Conservation (phyloP, 2,888 invertebrate genomes). For the Blera fallax region DNA sequence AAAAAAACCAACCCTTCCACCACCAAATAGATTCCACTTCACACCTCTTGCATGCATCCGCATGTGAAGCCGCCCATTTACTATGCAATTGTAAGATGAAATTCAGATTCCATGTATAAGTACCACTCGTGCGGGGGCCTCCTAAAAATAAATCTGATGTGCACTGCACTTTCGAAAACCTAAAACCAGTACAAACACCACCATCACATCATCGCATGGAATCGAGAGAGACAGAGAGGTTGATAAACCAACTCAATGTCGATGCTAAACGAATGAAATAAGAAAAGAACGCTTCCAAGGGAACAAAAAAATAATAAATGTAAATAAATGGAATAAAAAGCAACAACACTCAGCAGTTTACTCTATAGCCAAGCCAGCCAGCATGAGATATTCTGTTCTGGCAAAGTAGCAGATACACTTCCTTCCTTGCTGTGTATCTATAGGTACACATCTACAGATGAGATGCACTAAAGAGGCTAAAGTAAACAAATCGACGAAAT, state of each 20-base stretch:
- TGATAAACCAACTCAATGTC: slow-evolving; percentile 72
- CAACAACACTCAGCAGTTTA: slow-evolving; percentile 63
- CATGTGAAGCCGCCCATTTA: slow-evolving; percentile 12
- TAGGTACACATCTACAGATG: not conserved
- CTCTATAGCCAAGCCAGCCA: not conserved
- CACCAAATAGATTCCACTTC: slow-evolving; percentile 4
- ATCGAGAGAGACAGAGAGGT: slow-evolving; percentile 42
- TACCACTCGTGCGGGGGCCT: not conserved
- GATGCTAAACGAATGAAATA: slow-evolving; percentile 53
- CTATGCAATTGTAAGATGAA: slow-evolving; percentile 26
- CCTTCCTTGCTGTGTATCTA: slow-evolving; percentile 13
- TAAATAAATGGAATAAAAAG: slow-evolving; percentile 67
- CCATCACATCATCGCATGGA: not conserved
- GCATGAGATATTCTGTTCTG: slow-evolving; percentile 47
- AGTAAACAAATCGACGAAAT: slow-evolving; percentile 69
- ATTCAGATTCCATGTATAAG: slow-evolving; percentile 23
- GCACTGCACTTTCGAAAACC: slow-evolving; percentile 43
- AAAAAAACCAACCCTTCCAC: not conserved
- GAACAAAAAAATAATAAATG: slow-evolving; percentile 70
- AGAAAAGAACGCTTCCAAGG: slow-evolving; percentile 48
- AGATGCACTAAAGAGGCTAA: slow-evolving; percentile 63
- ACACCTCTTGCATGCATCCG: not conserved
- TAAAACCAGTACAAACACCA: slow-evolving; percentile 32
- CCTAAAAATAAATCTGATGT: slow-evolving; percentile 48
- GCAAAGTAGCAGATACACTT: slow-evolving; percentile 48